Percentiles rank a stretch among this genome's conserved stretches.
Evolutionary conservation across 2,113 vertebrate genomes (phyloP).

Genomic region (Aegithalos caudatus): DNA sequence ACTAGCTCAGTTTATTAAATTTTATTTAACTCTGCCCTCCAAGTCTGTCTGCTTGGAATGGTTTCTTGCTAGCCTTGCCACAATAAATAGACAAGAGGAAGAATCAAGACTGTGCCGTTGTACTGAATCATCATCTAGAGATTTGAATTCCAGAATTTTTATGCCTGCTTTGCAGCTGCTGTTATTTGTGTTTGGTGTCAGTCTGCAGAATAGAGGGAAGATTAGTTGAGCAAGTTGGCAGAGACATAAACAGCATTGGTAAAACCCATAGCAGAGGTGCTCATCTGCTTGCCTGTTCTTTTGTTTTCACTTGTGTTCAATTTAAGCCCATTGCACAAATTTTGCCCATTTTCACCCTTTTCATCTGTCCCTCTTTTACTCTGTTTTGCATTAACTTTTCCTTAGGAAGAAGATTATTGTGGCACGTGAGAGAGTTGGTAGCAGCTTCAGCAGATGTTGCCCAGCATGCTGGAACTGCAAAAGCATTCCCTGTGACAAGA

Average conservation of each 20-base stretch:
- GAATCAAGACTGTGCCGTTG: not conserved
- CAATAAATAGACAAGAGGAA: not conserved
- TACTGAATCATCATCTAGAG: constrained; percentile 16
- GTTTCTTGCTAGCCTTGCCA: not conserved
- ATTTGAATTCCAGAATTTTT: constrained; percentile 26
- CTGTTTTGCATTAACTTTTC: not conserved
- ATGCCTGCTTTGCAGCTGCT: constrained; percentile 24
- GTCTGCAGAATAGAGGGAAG: not conserved
- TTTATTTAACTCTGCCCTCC: not conserved
- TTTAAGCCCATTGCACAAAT: not conserved
- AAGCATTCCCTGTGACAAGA: not conserved
- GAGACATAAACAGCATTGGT: not conserved
- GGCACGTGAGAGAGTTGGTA: not conserved
- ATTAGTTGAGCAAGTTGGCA: constrained; percentile 34
- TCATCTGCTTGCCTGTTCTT: not conserved
- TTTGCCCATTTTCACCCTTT: not conserved
- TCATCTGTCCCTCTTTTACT: not conserved
- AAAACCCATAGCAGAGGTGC: not conserved
- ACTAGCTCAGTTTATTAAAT: constrained; percentile 19
- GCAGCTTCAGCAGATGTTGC: constrained; percentile 30
- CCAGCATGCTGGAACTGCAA: not conserved
- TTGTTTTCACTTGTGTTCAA: not conserved
- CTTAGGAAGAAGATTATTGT: not conserved
- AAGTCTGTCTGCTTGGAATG: not conserved
- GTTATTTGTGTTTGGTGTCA: constrained; percentile 19